phyloP scores from a whole-genome alignment of 1,140 invertebrate genomes.

The Temnothorax curvispinosus region DNA sequence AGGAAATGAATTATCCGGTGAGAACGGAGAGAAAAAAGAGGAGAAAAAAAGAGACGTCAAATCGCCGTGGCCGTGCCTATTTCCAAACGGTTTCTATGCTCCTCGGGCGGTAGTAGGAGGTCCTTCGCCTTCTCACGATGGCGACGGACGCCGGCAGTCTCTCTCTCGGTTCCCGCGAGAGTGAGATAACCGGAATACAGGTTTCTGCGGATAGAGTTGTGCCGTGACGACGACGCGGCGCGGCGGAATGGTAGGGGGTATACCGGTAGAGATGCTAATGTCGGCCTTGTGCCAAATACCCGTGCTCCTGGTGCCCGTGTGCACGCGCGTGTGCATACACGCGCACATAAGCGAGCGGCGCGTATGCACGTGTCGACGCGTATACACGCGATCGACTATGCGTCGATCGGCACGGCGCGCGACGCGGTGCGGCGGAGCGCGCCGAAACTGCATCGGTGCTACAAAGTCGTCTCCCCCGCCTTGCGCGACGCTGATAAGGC shows the following conservation, averaged over 20 bases:
- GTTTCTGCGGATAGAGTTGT: constrained; percentile 83
- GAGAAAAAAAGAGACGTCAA: constrained; percentile 22
- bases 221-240: constrained; percentile 75
- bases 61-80: constrained; percentile 51
- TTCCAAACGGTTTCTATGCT: constrained; percentile 67
- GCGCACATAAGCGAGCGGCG: constrained; percentile 22
- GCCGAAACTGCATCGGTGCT: constrained; percentile 61
- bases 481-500: constrained; percentile 35
- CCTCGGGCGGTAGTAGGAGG: constrained; percentile 57
- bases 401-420: constrained; percentile 37
- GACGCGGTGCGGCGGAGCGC: neutral
- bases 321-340: constrained; percentile 59
- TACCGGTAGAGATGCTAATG: constrained; percentile 86
- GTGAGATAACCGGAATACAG: constrained; percentile 83
- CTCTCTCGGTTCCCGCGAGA: constrained; percentile 61
- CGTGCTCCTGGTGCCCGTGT: constrained; percentile 77
- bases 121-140: constrained; percentile 71
- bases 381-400: neutral
- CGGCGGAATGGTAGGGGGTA: constrained; percentile 79
- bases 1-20: constrained; percentile 36
- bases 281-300: constrained; percentile 85
- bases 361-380: neutral
- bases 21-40: neutral
- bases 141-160: constrained; percentile 59
- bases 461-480: constrained; percentile 30